These are phyloP conservation scores for Morpho helenor DNA, from an alignment of 2,888 invertebrate species.

Conservation along the genomic window DNA sequence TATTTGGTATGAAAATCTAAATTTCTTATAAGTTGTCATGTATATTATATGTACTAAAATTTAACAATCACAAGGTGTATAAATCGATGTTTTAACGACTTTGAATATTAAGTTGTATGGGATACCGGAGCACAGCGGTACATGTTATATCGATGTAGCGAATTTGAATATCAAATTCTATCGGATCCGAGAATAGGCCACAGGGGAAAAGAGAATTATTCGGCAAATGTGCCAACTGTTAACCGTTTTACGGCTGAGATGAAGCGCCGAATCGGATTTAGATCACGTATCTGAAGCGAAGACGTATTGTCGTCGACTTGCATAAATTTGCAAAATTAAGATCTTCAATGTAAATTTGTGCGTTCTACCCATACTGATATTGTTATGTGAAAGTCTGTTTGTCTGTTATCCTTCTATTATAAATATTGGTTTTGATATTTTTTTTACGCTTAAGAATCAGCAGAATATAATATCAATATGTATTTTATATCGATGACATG, in stretches of 20 bases:
- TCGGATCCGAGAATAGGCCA: conserved; percentile 44
- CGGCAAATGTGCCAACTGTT: conserved; percentile 70
- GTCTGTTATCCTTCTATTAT: too few relatives aligned
- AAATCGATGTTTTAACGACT: conserved; percentile 41
- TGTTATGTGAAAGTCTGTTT: too few relatives aligned
- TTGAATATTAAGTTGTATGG: conserved; percentile 57
- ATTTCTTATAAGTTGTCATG: too few relatives aligned
- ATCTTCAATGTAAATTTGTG: conserved; percentile 23
- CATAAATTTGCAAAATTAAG: conserved; percentile 76
- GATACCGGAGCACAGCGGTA: conserved; percentile 29
- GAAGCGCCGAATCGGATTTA: conserved; percentile 71
- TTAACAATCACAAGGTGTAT: conserved; percentile 26
- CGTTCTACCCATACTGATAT: too few relatives aligned
- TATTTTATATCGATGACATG: conserved; percentile 11
- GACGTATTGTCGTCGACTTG: conserved; percentile 71
- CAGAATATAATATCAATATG: too few relatives aligned
- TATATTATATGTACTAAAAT: too few relatives aligned
- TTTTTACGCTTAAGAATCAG: too few relatives aligned
- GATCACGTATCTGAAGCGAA: conserved; percentile 68
- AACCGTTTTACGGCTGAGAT: conserved; percentile 71
- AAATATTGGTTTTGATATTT: too few relatives aligned
- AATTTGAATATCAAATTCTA: conserved; percentile 60
- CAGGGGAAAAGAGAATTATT: conserved; percentile 52
- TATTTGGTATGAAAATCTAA: too few relatives aligned
- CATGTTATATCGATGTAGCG: conserved; percentile 35